Base-by-base conservation (phyloP, 30 jellyfish, hydroid and myxozoan species). In the Aurelia coerulea region DNA sequence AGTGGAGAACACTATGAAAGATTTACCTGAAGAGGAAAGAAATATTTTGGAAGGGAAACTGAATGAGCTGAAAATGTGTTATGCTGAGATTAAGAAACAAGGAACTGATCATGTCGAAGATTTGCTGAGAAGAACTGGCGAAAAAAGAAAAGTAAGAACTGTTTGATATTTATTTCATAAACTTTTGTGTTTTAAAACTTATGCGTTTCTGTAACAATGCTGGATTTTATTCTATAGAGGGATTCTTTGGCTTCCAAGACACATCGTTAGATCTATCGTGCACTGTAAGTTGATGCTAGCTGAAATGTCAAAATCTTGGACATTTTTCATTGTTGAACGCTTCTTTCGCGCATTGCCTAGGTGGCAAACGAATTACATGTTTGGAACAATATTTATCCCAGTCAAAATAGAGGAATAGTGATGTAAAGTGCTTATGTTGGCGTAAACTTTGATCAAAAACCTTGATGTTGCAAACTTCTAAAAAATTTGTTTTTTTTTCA, bases 21-120 rank as follows among this genome's bases (percentile, higher is more conserved):
- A 64, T 60, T 59, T 84, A 56, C 93, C 93, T 0, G 54, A 23
- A 42, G 80, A 50, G 56, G 93, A 84, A 29, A 72, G 50, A 49
- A 50, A 3, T n/a, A 15, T 46, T 14, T 60, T 84, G 51, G 81
- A 68, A 37, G 65, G 35, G 65, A 77, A 84, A 54, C 62, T 73
- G 5, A 51, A 62, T 10, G 93, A 84, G 29, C 65, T 84, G 42
- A 65, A 72, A 64, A 33, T 56, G 7, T 84, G 50, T 63, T 84
- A 19, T 32, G 87, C 17, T 37, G 93, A 84, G 66, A 62, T 84
- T 6, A 49, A 23, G 19, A 84, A 33, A 19, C 93, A 84, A 56
- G 81, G 80, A 17, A 68, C 73, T 39, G n/a, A 31, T 64, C 87
- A 71, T 51, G 67, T 84, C 31, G 62, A 42, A 12, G 93, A 84